Conservation (phyloP, 2,888 invertebrate species). For the Cataglyphis altisquamis region DNA sequence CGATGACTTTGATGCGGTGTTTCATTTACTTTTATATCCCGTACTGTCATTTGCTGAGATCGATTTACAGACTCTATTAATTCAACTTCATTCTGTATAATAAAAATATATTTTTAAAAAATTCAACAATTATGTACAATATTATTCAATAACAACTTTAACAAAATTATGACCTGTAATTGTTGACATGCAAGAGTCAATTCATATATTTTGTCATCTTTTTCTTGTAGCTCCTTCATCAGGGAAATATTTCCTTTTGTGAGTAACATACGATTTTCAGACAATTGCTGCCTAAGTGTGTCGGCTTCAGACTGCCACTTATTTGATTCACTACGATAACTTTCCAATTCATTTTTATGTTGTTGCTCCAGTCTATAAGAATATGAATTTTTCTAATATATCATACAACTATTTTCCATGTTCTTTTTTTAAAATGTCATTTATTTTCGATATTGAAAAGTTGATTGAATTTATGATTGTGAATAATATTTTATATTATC, state of each 20-base stretch:
- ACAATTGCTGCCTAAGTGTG: conserved; percentile 84
- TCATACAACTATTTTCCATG: background rate
- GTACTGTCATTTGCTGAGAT: conserved; percentile 69
- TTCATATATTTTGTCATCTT: conserved; percentile 87
- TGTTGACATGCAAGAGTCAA: conserved; percentile 84
- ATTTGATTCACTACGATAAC: conserved; percentile 89
- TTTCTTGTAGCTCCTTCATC: conserved; percentile 85
- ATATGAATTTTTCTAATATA: background rate
- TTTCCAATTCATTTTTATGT: conserved; percentile 89
- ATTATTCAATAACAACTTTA: background rate
- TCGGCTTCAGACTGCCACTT: conserved; percentile 89
- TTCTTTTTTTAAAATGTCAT: background rate
- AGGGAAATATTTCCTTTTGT: conserved; percentile 83
- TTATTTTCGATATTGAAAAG: background rate
- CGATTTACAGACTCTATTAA: conserved; percentile 76
- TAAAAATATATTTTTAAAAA: conserved; percentile 17
- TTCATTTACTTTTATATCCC: conserved; percentile 76
- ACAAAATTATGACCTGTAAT: conserved; percentile 77
- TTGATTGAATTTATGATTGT: background rate
- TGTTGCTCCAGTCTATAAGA: conserved; percentile 88
- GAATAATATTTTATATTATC: background rate
- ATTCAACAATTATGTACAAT: conserved; percentile 10
- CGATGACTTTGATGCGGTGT: conserved; percentile 64
- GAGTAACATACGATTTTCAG: conserved; percentile 84
- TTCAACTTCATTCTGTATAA: conserved; percentile 78